Conservation (phyloP, 2,113 vertebrate species). For the Elgaria multicarinata region DNA sequence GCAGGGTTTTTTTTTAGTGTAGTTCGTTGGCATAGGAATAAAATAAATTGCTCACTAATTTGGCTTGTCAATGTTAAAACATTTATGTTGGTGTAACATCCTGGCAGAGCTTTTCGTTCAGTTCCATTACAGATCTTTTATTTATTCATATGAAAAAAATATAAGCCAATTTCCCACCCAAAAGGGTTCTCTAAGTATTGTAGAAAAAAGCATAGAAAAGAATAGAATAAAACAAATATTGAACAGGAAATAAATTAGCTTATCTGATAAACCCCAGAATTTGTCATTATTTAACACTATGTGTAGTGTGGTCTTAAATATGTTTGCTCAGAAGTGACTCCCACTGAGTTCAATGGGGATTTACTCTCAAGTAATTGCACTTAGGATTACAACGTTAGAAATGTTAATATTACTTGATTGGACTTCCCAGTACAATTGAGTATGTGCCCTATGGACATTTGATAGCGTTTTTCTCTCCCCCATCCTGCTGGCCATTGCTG, state of each 20-base stretch:
- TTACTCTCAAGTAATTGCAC: not conserved
- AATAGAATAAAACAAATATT: not conserved
- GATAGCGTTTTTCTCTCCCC: not conserved
- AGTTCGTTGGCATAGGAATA: conserved; percentile 41
- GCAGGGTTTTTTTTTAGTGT: not conserved
- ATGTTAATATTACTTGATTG: conserved; percentile 51
- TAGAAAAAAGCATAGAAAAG: not conserved
- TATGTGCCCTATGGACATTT: conserved; percentile 39
- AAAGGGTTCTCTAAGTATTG: not conserved
- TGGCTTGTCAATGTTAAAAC: not conserved
- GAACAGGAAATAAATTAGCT: not conserved
- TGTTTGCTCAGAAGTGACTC: not conserved
- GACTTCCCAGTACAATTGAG: not conserved
- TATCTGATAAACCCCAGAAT: not conserved
- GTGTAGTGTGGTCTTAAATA: not conserved
- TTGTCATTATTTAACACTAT: not conserved
- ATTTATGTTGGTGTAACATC: not conserved
- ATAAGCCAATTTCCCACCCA: not conserved
- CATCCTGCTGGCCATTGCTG: not conserved
- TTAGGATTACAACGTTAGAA: conserved; percentile 7
- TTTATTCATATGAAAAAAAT: not conserved
- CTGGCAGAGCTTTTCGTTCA: not conserved
- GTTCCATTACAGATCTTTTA: not conserved
- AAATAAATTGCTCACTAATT: not conserved
- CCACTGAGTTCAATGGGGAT: not conserved